Percentiles rank a stretch among this genome's conserved stretches.
Conservation (phyloP, 2,888 invertebrate species). For the Protophormia terraenovae region DNA sequence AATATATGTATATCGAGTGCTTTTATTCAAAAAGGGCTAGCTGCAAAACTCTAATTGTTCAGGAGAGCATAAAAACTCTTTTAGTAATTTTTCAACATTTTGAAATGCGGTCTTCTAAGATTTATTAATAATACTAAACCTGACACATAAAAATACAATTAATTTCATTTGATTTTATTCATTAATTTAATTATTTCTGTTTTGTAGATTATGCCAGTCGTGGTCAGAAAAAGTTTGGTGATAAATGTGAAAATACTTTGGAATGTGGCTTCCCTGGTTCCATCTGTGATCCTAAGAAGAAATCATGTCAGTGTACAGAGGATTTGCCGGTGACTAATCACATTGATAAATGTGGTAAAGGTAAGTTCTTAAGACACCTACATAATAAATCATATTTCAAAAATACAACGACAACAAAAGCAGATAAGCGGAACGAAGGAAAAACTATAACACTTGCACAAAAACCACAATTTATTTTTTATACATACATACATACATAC, state of each 20-base stretch:
- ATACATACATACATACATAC: not conserved
- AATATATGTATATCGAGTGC: too few relatives aligned
- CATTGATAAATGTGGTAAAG: conserved; percentile 91
- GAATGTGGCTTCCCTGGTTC: conserved; percentile 90
- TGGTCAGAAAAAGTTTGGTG: conserved; percentile 88
- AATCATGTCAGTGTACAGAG: conserved; percentile 88
- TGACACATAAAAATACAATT: too few relatives aligned
- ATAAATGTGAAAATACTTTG: conserved; percentile 86
- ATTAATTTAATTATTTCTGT: not conserved
- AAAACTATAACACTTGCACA: too few relatives aligned
- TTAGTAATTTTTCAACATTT: too few relatives aligned
- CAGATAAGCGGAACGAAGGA: too few relatives aligned
- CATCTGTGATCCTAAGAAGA: conserved; percentile 86
- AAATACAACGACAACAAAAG: not conserved
- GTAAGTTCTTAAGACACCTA: conserved; percentile 82
- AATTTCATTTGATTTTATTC: not conserved
- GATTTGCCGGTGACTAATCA: conserved; percentile 90
- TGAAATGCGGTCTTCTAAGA: too few relatives aligned
- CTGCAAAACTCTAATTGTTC: too few relatives aligned
- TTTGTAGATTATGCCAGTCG: conserved; percentile 83
- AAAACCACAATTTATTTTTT: too few relatives aligned
- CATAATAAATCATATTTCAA: not conserved
- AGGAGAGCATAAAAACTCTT: too few relatives aligned
- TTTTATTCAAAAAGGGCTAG: too few relatives aligned
- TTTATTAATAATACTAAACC: too few relatives aligned